Evolutionary conservation across 1,140 invertebrate genomes (phyloP).

Genomic region (Meteorus sp.): DNA sequence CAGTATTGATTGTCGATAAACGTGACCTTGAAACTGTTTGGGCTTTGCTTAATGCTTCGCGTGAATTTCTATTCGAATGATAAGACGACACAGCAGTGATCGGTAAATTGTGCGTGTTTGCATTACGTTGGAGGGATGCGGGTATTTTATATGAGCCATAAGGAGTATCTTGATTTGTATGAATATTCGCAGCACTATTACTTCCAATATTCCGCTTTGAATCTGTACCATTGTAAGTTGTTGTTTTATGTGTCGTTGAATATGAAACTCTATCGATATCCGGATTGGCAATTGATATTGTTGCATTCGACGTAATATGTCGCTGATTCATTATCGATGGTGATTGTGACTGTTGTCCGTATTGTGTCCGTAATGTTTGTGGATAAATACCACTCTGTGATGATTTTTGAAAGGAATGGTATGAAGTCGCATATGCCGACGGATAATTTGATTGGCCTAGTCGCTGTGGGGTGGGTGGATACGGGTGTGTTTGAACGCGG

Average conservation of each 20-base stretch:
- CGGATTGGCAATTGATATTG: too few relatives aligned
- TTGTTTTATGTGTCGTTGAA: constrained; percentile 32
- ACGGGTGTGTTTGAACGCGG: constrained; percentile 37
- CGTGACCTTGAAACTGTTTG: constrained; percentile 39
- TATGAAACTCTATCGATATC: constrained; percentile 24
- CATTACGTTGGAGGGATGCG: constrained; percentile 28
- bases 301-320: constrained; percentile 7
- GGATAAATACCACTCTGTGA: constrained; percentile 36
- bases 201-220: constrained; percentile 37
- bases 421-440: constrained; percentile 41
- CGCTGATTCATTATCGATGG: constrained; percentile 11
- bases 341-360: constrained; percentile 27
- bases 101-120: constrained; percentile 59
- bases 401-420: constrained; percentile 52
- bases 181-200: too few relatives aligned
- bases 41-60: constrained; percentile 40
- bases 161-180: constrained; percentile 13
- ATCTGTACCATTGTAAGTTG: constrained; percentile 45
- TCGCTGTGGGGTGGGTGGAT: too few relatives aligned
- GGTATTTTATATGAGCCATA: constrained; percentile 35
- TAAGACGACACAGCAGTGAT: constrained; percentile 59
- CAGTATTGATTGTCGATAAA: constrained; percentile 18
- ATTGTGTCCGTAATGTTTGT: constrained; percentile 23
- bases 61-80: constrained; percentile 50
- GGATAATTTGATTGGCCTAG: constrained; percentile 42